Evolutionary conservation across 2,888 invertebrate species (phyloP), one percentile per base, ranked within the genome.

Genomic region (Fabriciana adippe): DNA sequence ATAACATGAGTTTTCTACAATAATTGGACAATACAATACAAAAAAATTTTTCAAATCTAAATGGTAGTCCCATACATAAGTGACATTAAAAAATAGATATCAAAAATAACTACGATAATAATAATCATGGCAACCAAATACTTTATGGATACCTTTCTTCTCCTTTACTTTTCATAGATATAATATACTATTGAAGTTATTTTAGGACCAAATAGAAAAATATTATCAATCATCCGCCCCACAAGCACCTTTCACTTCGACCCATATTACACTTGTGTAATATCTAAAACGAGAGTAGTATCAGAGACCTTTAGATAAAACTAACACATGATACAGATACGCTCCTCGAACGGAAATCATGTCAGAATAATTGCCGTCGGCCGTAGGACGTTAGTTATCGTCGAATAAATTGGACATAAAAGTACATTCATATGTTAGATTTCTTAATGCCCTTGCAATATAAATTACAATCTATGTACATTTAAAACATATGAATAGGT

Each of bases 191-290:
- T 41, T 11, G 2, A 41, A 11, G 1, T 41, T 41, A 41, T 41
- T 11, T 41, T 41, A 41, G 35, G 35, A 41, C 35, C 11, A 41
- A 11, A 41, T 41, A 8, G 57, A 67, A 63, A 59, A 63, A 64
- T 63, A 63, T 63, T 54, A 54, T 64, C 61, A 35, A 41, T 61
- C 55, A 53, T 51, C 53, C 53, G 48, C 47, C 57, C 31, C 47
- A 62, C 59, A 63, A 26, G 35, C 47, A 60, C 68, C 68, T 68
- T 68, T 89, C 89, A 87, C 87, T 85, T 76, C 74, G 76, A 78
- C 76, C 71, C 66, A 78, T 78, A 71, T 70, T 80, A 73, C 75
- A 13, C 73, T 88, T 88, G 84, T 74, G 84, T 79, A 86, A 86
- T 50, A 48, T 51, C 31, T 51, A 35, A 47, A 73, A 74, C 73